Evolutionary conservation across 2,888 invertebrate genomes (phyloP).

Genomic region (Melieria crassipennis): DNA sequence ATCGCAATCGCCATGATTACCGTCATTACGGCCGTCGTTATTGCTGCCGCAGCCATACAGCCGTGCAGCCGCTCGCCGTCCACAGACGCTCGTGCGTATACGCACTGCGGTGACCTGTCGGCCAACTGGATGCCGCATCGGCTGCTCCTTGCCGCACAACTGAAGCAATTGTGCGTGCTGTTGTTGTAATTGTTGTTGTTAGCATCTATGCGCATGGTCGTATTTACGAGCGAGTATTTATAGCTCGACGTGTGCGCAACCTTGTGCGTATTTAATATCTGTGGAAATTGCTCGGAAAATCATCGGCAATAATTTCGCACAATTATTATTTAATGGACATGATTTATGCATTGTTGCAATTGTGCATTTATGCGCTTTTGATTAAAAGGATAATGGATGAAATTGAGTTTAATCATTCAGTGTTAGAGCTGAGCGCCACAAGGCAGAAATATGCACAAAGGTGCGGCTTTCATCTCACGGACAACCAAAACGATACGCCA

Average conservation of each 20-base stretch:
- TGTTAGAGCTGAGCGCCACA: too few species aligned
- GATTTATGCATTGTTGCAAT: not conserved
- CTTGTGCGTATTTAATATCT: not conserved
- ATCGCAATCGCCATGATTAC: not conserved
- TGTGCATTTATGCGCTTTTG: not conserved
- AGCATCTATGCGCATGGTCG: not conserved
- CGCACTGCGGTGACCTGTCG: not conserved
- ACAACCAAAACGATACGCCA: too few species aligned
- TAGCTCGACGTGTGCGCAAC: not conserved
- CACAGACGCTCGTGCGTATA: not conserved
- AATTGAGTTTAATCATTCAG: too few species aligned
- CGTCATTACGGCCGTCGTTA: conserved; percentile 10
- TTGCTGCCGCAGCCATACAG: too few species aligned
- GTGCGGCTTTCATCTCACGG: too few species aligned
- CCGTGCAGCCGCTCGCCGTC: not conserved
- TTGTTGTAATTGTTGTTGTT: not conserved
- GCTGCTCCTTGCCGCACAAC: too few species aligned
- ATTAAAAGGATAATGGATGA: too few species aligned
- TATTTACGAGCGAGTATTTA: not conserved
- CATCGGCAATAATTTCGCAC: conserved; percentile 43
- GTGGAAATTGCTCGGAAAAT: conserved; percentile 16
- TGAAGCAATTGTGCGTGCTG: not conserved
- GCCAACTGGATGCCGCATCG: too few species aligned
- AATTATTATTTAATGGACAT: conserved; percentile 19
- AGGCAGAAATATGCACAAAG: too few species aligned